Percentiles rank a stretch among this genome's conserved stretches.
Conservation (phyloP, 2,113 vertebrate genomes). For the Hemiprocne comata region DNA sequence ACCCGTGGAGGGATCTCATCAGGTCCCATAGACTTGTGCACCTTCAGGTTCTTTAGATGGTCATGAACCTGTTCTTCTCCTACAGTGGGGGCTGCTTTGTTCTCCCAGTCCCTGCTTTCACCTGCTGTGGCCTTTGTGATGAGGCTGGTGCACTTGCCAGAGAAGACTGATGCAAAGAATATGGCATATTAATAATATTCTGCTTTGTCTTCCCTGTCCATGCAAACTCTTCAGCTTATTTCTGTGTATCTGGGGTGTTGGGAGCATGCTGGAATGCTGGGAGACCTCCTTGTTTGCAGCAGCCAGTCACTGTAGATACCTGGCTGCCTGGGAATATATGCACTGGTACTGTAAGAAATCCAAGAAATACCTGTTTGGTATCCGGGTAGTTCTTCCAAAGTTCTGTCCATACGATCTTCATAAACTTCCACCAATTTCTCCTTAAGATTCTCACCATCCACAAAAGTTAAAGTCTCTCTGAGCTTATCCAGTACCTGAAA, state of each 20-base stretch:
- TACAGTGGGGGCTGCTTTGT: no score
- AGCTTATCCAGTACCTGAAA: conserved; percentile 72
- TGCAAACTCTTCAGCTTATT: neutral
- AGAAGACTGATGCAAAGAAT: neutral
- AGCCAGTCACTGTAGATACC: neutral
- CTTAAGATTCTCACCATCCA: conserved; percentile 70
- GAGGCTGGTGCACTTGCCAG: no score
- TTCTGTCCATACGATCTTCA: conserved; percentile 21
- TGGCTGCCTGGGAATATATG: neutral
- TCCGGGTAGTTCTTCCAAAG: conserved; percentile 15
- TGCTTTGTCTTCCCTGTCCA: neutral
- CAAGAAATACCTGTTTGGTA: conserved; percentile 60
- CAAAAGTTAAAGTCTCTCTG: conserved; percentile 76
- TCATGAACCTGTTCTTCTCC: no score
- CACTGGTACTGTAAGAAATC: neutral
- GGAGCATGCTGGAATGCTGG: neutral
- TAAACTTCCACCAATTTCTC: conserved; percentile 40
- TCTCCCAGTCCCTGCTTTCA: no score
- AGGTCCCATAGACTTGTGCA: no score
- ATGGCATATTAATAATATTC: neutral
- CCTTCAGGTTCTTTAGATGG: no score
- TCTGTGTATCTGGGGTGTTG: neutral
- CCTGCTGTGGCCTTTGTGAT: no score
- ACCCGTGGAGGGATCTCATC: no score
- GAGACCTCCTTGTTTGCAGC: neutral